Evolutionary conservation across 2,797 vertebrate genomes (phyloP), one percentile per base, ranked within the genome.

Genomic region (Coregonus suidteri): DNA sequence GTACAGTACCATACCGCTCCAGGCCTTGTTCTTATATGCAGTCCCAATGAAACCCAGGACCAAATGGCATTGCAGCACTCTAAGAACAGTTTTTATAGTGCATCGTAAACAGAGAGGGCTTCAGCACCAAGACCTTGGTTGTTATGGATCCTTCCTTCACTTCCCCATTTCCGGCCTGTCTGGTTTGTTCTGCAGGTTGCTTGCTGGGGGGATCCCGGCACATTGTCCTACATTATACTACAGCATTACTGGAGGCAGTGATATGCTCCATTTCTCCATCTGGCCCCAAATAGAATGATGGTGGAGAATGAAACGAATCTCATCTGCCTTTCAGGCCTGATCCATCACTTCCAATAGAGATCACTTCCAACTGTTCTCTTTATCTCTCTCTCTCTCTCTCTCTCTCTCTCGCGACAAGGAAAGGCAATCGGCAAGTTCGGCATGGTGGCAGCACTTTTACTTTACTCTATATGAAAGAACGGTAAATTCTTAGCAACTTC

Each of bases 321-420:
- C 53, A 77, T 47, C 62, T 70, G 59, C 75, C 76, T 69, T 80
- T 74, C 1, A 74, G 81, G 81, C 20, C 52, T 75, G 47, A 62
- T 16, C 31, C 85, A 79, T 77, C 76, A 25, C 67, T 18, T 71
- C 53, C 70, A 31, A 51, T 68, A 71, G n/a, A 25, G 25, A 25
- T 20, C 0, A 20, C 20, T 20, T n/a, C n/a, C n/a, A n/a, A n/a
- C n/a, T n/a, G n/a, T n/a, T n/a, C n/a, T n/a, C n/a, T n/a, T n/a
- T n/a, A n/a, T n/a, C 71, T 25, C 25, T 25, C 25, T 25, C 25
- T 25, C 25, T 25, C 25, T 25, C 25, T 25, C 25, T 25, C 25
- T 25, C 25, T 25, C 25, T 25, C 25, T 25, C 25, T 25, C 20
- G 20, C 20, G 20, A 20, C 20, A 20, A 20, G 20, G 20, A 20